Evolutionary conservation across 2,113 vertebrate species (phyloP).

Genomic region (Romanogobio albipinnatus): DNA sequence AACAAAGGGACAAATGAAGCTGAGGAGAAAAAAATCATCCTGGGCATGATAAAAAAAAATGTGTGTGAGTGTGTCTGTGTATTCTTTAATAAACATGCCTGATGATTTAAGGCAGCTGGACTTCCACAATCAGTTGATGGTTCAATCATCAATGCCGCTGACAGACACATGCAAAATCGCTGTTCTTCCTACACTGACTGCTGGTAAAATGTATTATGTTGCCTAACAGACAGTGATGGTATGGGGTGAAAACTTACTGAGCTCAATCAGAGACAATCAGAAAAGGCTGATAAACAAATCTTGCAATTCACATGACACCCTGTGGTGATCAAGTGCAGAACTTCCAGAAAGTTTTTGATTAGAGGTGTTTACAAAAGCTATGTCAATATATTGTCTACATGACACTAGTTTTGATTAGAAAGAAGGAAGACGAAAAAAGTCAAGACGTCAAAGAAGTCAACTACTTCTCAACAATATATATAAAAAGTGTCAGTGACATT

Average conservation of each 20-base stretch:
- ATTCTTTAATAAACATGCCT: too few relatives aligned
- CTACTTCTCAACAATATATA: too few relatives aligned
- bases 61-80: too few relatives aligned
- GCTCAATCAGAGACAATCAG: constrained; percentile 47
- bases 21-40: too few relatives aligned
- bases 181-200: constrained; percentile 6
- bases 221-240: constrained; percentile 32
- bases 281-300: constrained; percentile 32
- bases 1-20: too few relatives aligned
- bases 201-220: constrained; percentile 39
- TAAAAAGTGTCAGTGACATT: too few relatives aligned
- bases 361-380: not conserved
- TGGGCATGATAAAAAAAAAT: too few relatives aligned
- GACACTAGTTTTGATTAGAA: too few relatives aligned
- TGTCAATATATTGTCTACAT: too few relatives aligned
- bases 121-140: constrained; percentile 59
- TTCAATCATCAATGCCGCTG: constrained; percentile 56
- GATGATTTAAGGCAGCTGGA: constrained; percentile 16
- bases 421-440: too few relatives aligned
- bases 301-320: not conserved
- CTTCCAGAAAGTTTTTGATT: constrained; percentile 5
- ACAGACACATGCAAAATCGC: constrained; percentile 57
- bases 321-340: constrained; percentile 1
- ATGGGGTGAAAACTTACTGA: constrained; percentile 34
- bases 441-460: too few relatives aligned